phyloP scores from a whole-genome alignment of 2,797 vertebrate genomes.

The Myotis planiceps region DNA sequence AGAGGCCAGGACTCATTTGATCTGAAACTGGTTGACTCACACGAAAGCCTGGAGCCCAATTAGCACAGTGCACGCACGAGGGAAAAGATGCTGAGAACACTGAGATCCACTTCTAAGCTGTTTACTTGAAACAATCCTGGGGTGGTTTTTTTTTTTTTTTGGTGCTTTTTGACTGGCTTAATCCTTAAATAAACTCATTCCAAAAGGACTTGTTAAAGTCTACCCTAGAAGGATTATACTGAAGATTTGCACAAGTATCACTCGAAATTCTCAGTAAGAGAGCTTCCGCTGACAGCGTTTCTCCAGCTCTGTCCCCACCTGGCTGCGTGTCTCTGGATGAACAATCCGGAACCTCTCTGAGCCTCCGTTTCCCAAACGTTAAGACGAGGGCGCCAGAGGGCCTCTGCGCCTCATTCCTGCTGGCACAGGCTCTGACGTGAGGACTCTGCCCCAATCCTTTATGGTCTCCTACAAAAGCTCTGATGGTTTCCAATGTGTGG shows the following conservation, averaged over 20 bases:
- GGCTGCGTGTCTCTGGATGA: background rate
- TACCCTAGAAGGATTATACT: constrained; percentile 17
- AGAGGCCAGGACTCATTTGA: background rate
- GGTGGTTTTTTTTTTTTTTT: background rate
- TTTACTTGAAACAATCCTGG: constrained; percentile 62
- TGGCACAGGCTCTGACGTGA: background rate
- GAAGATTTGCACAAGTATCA: constrained; percentile 1
- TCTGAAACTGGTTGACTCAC: background rate
- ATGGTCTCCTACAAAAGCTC: background rate
- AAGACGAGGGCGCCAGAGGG: background rate
- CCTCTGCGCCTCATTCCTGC: background rate
- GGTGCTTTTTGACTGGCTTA: constrained; percentile 46
- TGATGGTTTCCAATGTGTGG: background rate
- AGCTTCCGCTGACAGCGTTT: background rate
- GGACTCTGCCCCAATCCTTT: background rate
- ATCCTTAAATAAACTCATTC: constrained; percentile 71
- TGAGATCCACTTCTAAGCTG: constrained; percentile 55
- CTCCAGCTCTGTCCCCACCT: background rate
- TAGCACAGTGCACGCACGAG: background rate
- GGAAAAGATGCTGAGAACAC: background rate
- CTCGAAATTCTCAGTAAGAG: background rate
- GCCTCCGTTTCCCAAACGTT: background rate
- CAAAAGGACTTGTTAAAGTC: constrained; percentile 41
- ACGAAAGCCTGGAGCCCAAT: constrained; percentile 39
- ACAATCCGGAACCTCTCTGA: background rate